Conservation (phyloP, 2,888 invertebrate species). For the Agrilus biguttatus region DNA sequence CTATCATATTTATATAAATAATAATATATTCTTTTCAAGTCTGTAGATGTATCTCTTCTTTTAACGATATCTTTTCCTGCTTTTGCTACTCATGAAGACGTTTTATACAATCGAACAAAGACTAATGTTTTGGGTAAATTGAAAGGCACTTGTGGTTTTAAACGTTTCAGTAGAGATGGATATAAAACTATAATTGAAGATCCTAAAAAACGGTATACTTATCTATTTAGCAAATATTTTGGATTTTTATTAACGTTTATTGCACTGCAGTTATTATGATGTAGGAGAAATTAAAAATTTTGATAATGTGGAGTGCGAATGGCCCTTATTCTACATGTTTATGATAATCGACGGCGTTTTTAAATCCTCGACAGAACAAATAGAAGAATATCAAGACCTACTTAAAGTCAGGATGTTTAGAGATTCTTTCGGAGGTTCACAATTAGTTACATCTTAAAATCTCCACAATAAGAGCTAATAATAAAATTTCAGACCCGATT, state of each 20-base stretch:
- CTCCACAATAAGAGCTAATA: not conserved
- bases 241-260: not conserved
- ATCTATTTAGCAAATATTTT: conserved; percentile 1
- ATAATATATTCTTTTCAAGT: conserved; percentile 36
- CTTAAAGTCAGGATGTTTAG: conserved; percentile 67
- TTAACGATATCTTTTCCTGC: conserved; percentile 95
- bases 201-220: conserved; percentile 38
- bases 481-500: conserved; percentile 52
- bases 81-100: conserved; percentile 93
- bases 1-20: not conserved
- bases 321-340: conserved; percentile 92
- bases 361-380: conserved; percentile 73
- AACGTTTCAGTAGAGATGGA: conserved; percentile 88
- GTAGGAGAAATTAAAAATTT: conserved; percentile 90
- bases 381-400: conserved; percentile 80
- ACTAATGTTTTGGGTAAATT: conserved; percentile 67
- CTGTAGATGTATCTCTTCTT: conserved; percentile 83
- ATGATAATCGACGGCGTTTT: conserved; percentile 95
- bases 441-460: conserved; percentile 4
- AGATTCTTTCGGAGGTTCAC: conserved; percentile 63
- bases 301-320: conserved; percentile 92
- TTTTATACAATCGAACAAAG: conserved; percentile 75
- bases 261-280: conserved; percentile 53
- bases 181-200: conserved; percentile 83
- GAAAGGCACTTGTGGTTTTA: conserved; percentile 84